Conservation (phyloP, 2,888 invertebrate genomes). For the Tryphoninae sp. region DNA sequence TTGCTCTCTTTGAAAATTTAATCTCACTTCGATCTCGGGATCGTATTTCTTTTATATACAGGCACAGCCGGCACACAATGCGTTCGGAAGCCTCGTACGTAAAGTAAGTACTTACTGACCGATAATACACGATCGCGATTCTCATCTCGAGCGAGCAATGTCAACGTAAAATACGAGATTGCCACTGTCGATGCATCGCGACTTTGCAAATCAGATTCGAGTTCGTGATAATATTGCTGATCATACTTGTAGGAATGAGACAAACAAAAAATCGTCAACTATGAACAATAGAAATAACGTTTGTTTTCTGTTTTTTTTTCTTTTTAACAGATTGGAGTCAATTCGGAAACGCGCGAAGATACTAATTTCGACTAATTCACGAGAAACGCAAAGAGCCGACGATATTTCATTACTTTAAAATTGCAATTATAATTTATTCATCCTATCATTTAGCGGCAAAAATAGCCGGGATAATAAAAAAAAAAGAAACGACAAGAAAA, state of each 20-base stretch:
- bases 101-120: conserved; percentile 16
- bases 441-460: background rate
- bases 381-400: background rate
- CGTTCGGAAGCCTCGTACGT: conserved; percentile 57
- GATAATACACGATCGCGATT: background rate
- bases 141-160: background rate
- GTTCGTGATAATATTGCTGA: conserved; percentile 28
- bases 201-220: conserved; percentile 24
- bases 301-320: background rate
- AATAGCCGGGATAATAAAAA: background rate
- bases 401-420: background rate
- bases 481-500: background rate
- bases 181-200: conserved; percentile 4
- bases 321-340: conserved; percentile 2
- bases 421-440: background rate
- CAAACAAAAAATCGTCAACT: background rate
- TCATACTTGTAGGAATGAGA: background rate
- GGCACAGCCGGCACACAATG: conserved; percentile 61
- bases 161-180: background rate
- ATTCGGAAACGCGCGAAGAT: conserved; percentile 48
- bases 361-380: conserved; percentile 60
- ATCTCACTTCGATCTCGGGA: conserved; percentile 25
- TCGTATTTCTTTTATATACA: conserved; percentile 42
- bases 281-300: background rate
- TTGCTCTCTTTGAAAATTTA: conserved; percentile 34